These are phyloP conservation scores for Geotrypetes seraphini DNA, from an alignment of 2,797 vertebrate genomes.

Conservation along the genomic window DNA sequence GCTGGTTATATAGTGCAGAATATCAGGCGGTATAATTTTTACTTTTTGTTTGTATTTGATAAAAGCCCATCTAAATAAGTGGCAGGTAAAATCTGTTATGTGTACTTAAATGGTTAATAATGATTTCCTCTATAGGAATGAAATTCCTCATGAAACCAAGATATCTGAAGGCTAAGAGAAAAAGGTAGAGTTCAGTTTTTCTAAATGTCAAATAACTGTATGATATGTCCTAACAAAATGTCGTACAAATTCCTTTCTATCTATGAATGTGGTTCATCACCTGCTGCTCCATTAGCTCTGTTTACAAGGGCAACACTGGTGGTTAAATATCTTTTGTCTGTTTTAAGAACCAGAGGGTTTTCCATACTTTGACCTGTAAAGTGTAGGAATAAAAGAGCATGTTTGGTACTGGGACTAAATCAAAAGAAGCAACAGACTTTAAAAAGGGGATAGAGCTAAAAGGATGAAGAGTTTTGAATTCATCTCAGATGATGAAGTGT, in stretches of 20 bases:
- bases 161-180: constrained; percentile 42
- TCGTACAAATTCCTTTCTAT: constrained; percentile 24
- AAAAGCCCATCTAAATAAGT: too few species aligned
- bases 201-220: constrained; percentile 57
- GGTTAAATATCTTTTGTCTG: constrained; percentile 40
- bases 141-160: constrained; percentile 47
- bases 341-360: constrained; percentile 30
- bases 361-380: constrained; percentile 30
- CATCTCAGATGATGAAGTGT: constrained; percentile 53
- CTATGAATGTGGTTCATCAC: constrained; percentile 43
- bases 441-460: constrained; percentile 35
- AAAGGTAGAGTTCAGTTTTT: constrained; percentile 37
- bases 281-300: constrained; percentile 35
- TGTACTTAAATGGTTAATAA: too few species aligned
- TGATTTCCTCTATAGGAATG: too few species aligned
- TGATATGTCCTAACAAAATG: constrained; percentile 40
- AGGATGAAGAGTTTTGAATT: constrained; percentile 31
- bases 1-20: too few species aligned
- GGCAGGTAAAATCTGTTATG: too few species aligned
- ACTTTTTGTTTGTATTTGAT: too few species aligned
- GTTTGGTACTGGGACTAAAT: constrained; percentile 61
- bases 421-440: constrained; percentile 33
- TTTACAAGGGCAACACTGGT: constrained; percentile 36
- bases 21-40: too few species aligned
- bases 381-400: constrained; percentile 18